Conservation (phyloP, 1,140 invertebrate genomes). For the Neodiprion virginianus region DNA sequence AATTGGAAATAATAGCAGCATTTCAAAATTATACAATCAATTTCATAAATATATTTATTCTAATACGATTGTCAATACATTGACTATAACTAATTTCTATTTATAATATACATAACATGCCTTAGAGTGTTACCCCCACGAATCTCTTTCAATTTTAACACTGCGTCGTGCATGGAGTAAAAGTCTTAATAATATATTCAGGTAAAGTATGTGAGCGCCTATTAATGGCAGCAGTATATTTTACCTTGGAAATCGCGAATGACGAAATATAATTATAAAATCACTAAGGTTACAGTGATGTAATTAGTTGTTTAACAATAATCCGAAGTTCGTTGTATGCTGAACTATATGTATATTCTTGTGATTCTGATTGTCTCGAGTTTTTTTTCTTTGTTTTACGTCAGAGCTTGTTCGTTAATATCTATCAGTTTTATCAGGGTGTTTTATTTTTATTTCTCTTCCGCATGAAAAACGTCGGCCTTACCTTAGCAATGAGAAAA, state of each 20-base stretch:
- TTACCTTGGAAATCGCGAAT: conserved; percentile 27
- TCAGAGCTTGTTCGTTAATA: not conserved
- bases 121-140: conserved; percentile 16
- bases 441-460: conserved; percentile 27
- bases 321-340: conserved; percentile 13
- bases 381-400: not conserved
- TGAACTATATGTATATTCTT: conserved; percentile 14
- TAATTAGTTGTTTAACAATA: conserved; percentile 35
- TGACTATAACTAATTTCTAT: conserved; percentile 19
- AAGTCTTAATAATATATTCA: conserved; percentile 13
- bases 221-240: conserved; percentile 46
- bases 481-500: conserved; percentile 44
- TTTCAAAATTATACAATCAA: not conserved
- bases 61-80: conserved; percentile 25
- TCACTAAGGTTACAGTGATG: conserved; percentile 27
- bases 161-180: conserved; percentile 22
- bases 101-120: conserved; percentile 26
- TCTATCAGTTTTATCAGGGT: not conserved
- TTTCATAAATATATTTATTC: conserved; percentile 38
- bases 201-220: conserved; percentile 33
- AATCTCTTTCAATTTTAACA: not conserved
- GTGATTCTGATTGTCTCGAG: not conserved
- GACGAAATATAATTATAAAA: conserved; percentile 27
- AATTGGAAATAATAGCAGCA: too few species aligned
- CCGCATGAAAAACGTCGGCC: conserved; percentile 56